Base-by-base conservation (phyloP, 2,888 invertebrate genomes). In the Campoplex nolae region DNA sequence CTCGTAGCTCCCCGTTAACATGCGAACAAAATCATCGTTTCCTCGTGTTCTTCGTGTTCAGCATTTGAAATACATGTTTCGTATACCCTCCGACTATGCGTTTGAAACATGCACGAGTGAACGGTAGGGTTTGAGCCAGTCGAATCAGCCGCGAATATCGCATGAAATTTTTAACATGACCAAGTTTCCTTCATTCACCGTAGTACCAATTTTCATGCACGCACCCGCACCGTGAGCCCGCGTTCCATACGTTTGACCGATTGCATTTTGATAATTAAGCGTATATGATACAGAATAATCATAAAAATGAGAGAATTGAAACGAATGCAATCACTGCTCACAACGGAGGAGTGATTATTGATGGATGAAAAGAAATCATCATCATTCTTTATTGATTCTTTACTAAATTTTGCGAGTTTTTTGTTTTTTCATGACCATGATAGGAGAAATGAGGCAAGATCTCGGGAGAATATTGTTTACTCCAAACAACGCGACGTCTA, bases 401-500 rank as follows among this genome's bases (percentile, higher is more conserved):
- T n/a, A 42, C 6, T 51, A 38, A 68, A 68, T 13, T 67, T 28
- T 54, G 6, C 0, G 9, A n/a, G n/a, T 18, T 9, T 16, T 13
- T 35, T 4, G n/a, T 45, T 28, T 56, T 56, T 75, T 56, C 13
- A 62, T 75, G 58, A 70, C n/a, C 32, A 32, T 42, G 48, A 54
- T 75, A 38, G 48, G 68, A 48, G 13, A 51, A 18, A 56, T 45
- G 45, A 76, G 38, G 28, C 16, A 71, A 71, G 67, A 42, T 23
- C 38, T 79, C 82, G 83, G 51, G 70, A 75, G 68, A 78, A 78
- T 68, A 78, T 85, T 89, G 90, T 91, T 92, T 91, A 89, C 90
- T 88, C 83, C 85, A 89, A 91, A 91, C 91, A 91, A 90, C 90
- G 90, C 92, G 89, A 91, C 89, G 93, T 93, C 93, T 93, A 93